phyloP scores from a whole-genome alignment of 2,888 invertebrate genomes.

The Himalopsyche kuldschensis region DNA sequence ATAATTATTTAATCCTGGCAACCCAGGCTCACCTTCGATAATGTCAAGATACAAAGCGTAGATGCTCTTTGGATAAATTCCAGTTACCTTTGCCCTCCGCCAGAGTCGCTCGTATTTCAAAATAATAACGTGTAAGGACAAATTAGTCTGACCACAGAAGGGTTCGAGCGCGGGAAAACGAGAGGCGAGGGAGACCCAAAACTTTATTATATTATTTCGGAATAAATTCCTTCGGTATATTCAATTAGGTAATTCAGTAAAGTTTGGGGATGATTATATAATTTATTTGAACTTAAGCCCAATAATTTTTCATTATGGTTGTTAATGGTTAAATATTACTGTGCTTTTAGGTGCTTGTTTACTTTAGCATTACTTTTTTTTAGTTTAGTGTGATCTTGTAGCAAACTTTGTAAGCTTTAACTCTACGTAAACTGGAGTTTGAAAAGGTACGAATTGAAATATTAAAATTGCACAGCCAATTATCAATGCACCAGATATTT shows the following conservation, averaged over 20 bases:
- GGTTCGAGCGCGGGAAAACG: not conserved
- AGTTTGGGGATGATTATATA: not conserved
- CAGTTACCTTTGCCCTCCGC: not conserved
- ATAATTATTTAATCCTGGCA: too few species aligned
- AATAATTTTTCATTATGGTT: not conserved
- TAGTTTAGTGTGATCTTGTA: too few species aligned
- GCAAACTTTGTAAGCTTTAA: too few species aligned
- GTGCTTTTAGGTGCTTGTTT: not conserved
- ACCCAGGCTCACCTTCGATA: too few species aligned
- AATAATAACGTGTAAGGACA: not conserved
- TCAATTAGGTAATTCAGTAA: not conserved
- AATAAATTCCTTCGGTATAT: not conserved
- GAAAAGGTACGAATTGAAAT: not conserved
- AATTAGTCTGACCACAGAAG: not conserved
- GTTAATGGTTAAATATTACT: not conserved
- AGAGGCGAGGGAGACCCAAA: not conserved
- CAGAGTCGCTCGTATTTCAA: not conserved
- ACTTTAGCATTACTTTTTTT: not conserved
- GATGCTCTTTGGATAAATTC: not conserved
- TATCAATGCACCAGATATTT: too few species aligned
- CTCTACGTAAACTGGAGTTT: not conserved
- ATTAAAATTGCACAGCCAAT: too few species aligned
- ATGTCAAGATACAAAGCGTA: not conserved
- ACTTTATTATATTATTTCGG: not conserved
- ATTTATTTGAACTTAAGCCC: not conserved